Percentiles rank a stretch among this genome's conserved stretches.
Evolutionary conservation across 53 echinoderm and acorn worm genomes (phyloP).

Genomic region (Apostichopus leukothele): DNA sequence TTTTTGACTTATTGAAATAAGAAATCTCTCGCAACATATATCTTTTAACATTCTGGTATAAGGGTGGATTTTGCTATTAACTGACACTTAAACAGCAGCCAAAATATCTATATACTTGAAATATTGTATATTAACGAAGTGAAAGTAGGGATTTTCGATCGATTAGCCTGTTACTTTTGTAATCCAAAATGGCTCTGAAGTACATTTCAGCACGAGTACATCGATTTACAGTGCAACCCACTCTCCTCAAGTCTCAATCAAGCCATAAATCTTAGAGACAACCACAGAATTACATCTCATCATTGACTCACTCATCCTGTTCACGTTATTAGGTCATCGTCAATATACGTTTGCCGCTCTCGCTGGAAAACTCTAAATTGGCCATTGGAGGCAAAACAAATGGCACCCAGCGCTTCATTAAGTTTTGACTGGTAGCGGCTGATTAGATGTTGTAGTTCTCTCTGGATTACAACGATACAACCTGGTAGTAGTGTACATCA

Average conservation of each 20-base stretch:
- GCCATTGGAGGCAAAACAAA: slow-evolving; percentile 21
- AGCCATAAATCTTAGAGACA: background rate
- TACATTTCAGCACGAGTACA: too few species aligned
- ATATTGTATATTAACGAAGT: too few species aligned
- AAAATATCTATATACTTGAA: too few species aligned
- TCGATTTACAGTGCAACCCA: too few species aligned
- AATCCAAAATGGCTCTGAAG: too few species aligned
- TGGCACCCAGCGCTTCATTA: slow-evolving; percentile 16
- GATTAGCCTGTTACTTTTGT: too few species aligned
- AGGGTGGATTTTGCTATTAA: too few species aligned
- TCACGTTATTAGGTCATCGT: slow-evolving; percentile 11
- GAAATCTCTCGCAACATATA: too few species aligned
- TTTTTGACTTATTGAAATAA: too few species aligned
- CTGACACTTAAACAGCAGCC: too few species aligned
- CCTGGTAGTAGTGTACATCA: background rate
- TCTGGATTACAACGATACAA: slow-evolving; percentile 1
- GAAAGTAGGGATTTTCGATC: too few species aligned
- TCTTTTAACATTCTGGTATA: too few species aligned
- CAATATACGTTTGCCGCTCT: background rate
- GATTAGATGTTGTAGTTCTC: slow-evolving; percentile 12
- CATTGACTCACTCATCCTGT: slow-evolving; percentile 1
- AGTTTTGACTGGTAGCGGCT: slow-evolving; percentile 1
- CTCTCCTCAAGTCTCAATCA: background rate
- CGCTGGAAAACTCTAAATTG: background rate
- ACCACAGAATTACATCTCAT: background rate